A percentile compares a stretch with the other conserved stretches of the same genome.
These are phyloP conservation scores for Cacoxenus indagator DNA, from an alignment of 2,888 invertebrate genomes.

Conservation along the genomic window DNA sequence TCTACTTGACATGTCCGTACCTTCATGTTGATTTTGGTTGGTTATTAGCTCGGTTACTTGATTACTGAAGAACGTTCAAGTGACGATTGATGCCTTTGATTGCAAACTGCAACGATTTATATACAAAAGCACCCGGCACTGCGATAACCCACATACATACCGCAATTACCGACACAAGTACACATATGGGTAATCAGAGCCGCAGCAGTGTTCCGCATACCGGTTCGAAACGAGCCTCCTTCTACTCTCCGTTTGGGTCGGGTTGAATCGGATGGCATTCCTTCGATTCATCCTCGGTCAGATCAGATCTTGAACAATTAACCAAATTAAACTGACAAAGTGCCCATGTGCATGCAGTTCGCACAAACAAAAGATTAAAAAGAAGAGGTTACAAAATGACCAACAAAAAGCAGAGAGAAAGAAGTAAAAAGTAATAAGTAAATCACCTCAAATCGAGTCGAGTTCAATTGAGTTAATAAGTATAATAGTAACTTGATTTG, in stretches of 20 bases:
- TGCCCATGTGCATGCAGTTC: too few species aligned
- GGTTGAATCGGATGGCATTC: neutral
- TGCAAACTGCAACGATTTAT: constrained; percentile 5
- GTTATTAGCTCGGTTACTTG: neutral
- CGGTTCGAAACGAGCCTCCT: neutral
- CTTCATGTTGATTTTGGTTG: constrained; percentile 9
- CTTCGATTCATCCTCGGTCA: too few species aligned
- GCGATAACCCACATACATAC: neutral
- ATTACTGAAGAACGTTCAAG: neutral
- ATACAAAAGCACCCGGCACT: neutral
- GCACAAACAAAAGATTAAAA: too few species aligned
- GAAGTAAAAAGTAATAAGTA: too few species aligned
- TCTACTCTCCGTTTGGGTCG: neutral
- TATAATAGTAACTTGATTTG: neutral
- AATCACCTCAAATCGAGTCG: too few species aligned
- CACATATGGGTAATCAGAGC: too few species aligned
- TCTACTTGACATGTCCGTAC: neutral
- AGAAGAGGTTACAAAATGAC: too few species aligned
- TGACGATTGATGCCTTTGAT: constrained; percentile 12
- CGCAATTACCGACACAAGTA: neutral
- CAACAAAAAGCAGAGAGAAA: too few species aligned
- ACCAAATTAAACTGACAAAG: too few species aligned
- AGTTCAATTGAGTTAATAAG: neutral
- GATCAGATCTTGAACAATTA: too few species aligned
- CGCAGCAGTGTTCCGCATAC: neutral